These are phyloP conservation scores for Lithophane leautieri DNA, from an alignment of 2,888 invertebrate species.

Conservation along the genomic window DNA sequence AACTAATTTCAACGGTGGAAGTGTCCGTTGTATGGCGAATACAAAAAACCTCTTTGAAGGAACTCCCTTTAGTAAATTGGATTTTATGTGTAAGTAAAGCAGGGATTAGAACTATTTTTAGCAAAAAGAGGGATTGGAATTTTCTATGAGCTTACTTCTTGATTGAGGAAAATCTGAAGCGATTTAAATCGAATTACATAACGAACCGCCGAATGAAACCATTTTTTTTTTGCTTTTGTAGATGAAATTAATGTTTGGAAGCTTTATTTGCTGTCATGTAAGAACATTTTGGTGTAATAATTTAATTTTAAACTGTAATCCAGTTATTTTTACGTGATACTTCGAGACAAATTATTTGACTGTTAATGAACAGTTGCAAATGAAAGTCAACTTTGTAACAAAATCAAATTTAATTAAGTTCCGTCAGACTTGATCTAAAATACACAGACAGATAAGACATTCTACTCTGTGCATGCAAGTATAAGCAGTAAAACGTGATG, in stretches of 20 bases:
- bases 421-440: not conserved
- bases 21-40: slow-evolving; percentile 59
- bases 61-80: slow-evolving; percentile 53
- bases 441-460: slow-evolving; percentile 32
- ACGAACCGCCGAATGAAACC: not conserved
- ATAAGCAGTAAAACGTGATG: slow-evolving; percentile 47
- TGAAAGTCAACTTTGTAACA: not conserved
- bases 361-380: not conserved
- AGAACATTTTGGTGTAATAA: not conserved
- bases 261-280: not conserved
- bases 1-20: slow-evolving; percentile 68
- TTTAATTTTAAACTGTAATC: not conserved
- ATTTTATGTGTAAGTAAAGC: slow-evolving; percentile 38
- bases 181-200: slow-evolving; percentile 28
- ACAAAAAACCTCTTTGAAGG: slow-evolving; percentile 63
- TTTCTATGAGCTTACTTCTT: slow-evolving; percentile 26
- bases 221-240: not conserved
- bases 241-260: not conserved
- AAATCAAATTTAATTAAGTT: slow-evolving; percentile 6
- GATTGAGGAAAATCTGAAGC: slow-evolving; percentile 12
- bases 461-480: slow-evolving; percentile 38
- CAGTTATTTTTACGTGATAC: not conserved
- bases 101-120: slow-evolving; percentile 40
- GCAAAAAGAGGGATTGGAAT: not conserved
- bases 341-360: not conserved